These are phyloP conservation scores for Aythya baeri DNA, from an alignment of 2,113 vertebrate genomes.

Conservation along the genomic window DNA sequence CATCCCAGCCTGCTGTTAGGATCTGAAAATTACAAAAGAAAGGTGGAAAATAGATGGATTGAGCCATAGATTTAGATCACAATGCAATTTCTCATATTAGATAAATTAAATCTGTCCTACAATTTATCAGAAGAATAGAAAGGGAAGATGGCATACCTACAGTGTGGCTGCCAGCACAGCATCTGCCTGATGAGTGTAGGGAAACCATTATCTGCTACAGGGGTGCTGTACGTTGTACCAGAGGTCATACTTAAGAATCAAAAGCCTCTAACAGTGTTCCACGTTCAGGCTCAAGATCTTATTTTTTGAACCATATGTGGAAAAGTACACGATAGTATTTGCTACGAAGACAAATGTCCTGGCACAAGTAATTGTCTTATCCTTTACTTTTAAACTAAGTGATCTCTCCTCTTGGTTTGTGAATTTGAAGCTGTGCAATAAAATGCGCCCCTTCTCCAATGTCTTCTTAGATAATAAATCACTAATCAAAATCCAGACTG, in stretches of 20 bases:
- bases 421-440: not conserved
- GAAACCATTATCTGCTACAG: not conserved
- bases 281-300: not conserved
- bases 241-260: not conserved
- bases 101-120: not conserved
- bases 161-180: not conserved
- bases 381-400: not conserved
- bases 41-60: not conserved
- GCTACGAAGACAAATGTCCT: not conserved
- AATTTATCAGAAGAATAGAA: not conserved
- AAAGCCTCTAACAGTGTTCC: not conserved
- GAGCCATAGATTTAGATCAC: not conserved
- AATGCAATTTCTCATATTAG: not conserved
- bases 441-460: not conserved
- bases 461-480: not conserved
- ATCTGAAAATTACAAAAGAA: conserved; percentile 72
- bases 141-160: not conserved
- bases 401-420: not conserved
- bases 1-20: conserved; percentile 91
- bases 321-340: not conserved
- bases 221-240: not conserved
- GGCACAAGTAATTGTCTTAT: not conserved
- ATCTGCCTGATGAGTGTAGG: not conserved
- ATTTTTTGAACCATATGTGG: not conserved
- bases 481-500: not conserved